Percentiles rank a stretch among this genome's conserved stretches.
Conservation (phyloP, 1,140 invertebrate genomes). For the Muscidifurax raptorellus region DNA sequence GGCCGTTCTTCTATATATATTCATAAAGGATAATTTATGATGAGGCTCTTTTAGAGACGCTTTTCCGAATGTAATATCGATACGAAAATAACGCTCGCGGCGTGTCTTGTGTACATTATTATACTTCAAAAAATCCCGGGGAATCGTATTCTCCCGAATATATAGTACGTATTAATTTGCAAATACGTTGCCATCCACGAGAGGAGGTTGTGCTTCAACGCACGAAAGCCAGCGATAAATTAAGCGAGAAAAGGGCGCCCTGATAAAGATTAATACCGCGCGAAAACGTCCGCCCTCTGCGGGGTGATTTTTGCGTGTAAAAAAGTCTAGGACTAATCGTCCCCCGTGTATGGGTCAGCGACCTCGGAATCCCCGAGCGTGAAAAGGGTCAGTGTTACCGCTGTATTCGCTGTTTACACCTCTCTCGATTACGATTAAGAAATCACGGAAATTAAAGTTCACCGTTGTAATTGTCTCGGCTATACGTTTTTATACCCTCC, state of each 20-base stretch:
- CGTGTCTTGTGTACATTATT: too few species aligned
- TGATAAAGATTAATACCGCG: slow-evolving; percentile 43
- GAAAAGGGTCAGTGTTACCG: not conserved
- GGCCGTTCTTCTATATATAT: not conserved
- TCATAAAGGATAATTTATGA: slow-evolving; percentile 32
- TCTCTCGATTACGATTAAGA: not conserved
- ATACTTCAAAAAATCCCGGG: not conserved
- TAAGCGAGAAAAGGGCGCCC: not conserved
- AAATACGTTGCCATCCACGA: too few species aligned
- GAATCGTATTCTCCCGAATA: not conserved
- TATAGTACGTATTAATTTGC: slow-evolving; percentile 12
- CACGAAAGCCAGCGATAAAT: slow-evolving; percentile 13
- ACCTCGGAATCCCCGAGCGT: not conserved
- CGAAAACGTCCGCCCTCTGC: not conserved
- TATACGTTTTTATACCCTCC: not conserved
- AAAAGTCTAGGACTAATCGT: not conserved
- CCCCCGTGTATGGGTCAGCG: not conserved
- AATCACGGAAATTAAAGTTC: not conserved
- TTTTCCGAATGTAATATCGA: not conserved
- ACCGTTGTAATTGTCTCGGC: not conserved
- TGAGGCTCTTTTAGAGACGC: not conserved
- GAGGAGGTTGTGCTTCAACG: not conserved
- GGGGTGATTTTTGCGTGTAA: not conserved
- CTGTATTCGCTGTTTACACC: not conserved
- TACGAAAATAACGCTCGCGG: too few species aligned